Conservation (phyloP, 2,797 vertebrate genomes). For the Enteromius thamalakanensis region DNA sequence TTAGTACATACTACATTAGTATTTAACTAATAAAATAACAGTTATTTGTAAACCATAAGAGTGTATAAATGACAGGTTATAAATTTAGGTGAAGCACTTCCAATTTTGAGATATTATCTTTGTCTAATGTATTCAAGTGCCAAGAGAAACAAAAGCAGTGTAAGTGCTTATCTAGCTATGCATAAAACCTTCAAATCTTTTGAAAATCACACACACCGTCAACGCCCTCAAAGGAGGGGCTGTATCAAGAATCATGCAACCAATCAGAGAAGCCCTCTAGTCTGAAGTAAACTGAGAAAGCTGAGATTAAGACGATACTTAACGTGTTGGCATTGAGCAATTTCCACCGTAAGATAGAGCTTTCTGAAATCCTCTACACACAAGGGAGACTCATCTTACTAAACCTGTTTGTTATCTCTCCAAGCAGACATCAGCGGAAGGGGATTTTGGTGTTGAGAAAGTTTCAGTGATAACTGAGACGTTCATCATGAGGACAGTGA, state of each 20-base stretch:
- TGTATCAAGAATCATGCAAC: background rate
- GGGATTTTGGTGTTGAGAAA: conserved; percentile 40
- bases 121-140: background rate
- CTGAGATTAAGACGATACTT: conserved; percentile 1
- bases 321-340: conserved; percentile 46
- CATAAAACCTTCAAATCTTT: background rate
- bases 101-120: background rate
- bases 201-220: background rate
- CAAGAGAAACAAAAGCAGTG: background rate
- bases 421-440: conserved; percentile 22
- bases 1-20: background rate
- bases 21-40: background rate
- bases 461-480: conserved; percentile 45
- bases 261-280: background rate
- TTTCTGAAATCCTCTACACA: conserved; percentile 27
- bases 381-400: conserved; percentile 46
- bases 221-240: background rate
- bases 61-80: background rate
- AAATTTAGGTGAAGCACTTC: background rate
- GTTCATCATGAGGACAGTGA: conserved; percentile 27
- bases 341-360: conserved; percentile 40
- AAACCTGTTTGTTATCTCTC: conserved; percentile 56
- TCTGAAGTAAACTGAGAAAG: conserved; percentile 22
- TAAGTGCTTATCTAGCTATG: background rate
- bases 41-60: background rate